These are phyloP conservation scores for Drosophila sucinea DNA, from an alignment of 1,140 invertebrate species.

Conservation along the genomic window DNA sequence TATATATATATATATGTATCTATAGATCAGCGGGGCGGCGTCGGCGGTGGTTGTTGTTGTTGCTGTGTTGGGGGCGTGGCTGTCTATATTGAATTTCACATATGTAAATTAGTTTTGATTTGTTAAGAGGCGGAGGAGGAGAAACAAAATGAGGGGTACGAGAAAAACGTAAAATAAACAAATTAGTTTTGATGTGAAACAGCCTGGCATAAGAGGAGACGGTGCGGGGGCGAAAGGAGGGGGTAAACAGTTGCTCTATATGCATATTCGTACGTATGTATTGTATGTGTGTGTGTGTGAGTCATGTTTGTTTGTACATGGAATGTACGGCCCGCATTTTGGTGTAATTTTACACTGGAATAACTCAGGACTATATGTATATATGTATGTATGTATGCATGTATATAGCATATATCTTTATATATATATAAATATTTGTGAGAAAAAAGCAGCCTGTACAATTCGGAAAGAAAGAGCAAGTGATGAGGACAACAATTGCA, in stretches of 20 bases:
- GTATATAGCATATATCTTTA: neutral
- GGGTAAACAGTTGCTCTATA: neutral
- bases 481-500: conserved; percentile 29
- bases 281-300: conserved; percentile 3
- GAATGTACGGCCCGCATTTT: conserved; percentile 42
- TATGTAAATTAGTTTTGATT: conserved; percentile 63
- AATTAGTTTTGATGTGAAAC: conserved; percentile 52
- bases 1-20: neutral
- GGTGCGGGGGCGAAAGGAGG: neutral
- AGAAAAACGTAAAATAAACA: conserved; percentile 33
- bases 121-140: neutral
- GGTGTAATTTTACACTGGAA: conserved; percentile 53
- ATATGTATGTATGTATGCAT: too few relatives aligned
- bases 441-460: neutral
- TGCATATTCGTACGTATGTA: conserved; percentile 6
- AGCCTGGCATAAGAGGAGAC: conserved; percentile 26
- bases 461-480: conserved; percentile 3
- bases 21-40: neutral
- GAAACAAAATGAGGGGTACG: neutral
- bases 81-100: conserved; percentile 49
- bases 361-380: conserved; percentile 17
- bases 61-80: neutral
- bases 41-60: neutral
- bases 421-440: conserved; percentile 1
- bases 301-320: conserved; percentile 21